Percentiles rank a stretch among this genome's conserved stretches.
Evolutionary conservation across 1,140 invertebrate genomes (phyloP).

Genomic region (Pseudomyrmex flavicornis): DNA sequence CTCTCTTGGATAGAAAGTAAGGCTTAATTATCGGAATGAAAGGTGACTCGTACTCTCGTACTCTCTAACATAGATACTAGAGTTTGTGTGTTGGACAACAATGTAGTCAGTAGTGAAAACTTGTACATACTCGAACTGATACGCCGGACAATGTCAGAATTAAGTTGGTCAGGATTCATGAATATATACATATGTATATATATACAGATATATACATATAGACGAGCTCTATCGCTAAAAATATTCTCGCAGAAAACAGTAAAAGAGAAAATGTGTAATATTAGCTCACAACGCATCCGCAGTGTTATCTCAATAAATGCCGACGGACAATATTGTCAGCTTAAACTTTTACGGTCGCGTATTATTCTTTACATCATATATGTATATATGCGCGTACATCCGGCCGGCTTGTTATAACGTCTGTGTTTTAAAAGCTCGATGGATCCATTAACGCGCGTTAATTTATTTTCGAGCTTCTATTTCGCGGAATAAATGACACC

Average conservation of each 20-base stretch:
- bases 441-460: constrained; percentile 49
- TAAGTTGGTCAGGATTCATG: constrained; percentile 52
- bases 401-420: constrained; percentile 26
- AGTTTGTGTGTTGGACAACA: constrained; percentile 28
- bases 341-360: constrained; percentile 14
- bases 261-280: background rate
- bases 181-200: constrained; percentile 39
- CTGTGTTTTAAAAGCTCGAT: constrained; percentile 40
- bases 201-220: too few species aligned
- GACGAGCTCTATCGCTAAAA: constrained; percentile 19
- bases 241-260: constrained; percentile 3
- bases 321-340: constrained; percentile 36
- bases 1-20: background rate
- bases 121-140: constrained; percentile 38
- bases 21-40: constrained; percentile 33
- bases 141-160: constrained; percentile 23
- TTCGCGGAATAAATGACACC: constrained; percentile 39
- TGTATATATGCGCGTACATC: constrained; percentile 8
- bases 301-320: constrained; percentile 39
- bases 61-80: background rate
- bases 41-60: constrained; percentile 8
- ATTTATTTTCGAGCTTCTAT: constrained; percentile 54
- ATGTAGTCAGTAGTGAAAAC: constrained; percentile 19
- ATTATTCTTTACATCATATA: constrained; percentile 13
- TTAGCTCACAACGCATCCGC: constrained; percentile 5